A percentile compares a stretch with the other conserved stretches of the same genome.
phyloP scores from a whole-genome alignment of 1,140 invertebrate genomes.

The Pogonomyrmex californicus region DNA sequence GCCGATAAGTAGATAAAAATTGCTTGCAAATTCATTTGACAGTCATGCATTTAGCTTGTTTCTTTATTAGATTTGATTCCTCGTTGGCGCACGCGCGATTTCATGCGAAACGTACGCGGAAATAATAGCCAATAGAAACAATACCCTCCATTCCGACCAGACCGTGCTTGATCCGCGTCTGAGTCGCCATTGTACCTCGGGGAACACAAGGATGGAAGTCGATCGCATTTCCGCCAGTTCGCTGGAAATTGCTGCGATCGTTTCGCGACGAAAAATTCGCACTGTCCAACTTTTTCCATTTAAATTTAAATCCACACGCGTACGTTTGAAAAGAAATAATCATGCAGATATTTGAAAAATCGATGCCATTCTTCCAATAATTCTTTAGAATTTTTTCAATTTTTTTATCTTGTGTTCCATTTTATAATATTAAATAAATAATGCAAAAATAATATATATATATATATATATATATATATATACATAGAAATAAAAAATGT shows the following conservation, averaged over 20 bases:
- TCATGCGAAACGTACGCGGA: constrained; percentile 55
- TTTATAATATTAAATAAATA: too few relatives aligned
- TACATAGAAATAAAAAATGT: not conserved
- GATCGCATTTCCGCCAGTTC: constrained; percentile 46
- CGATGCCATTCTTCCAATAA: constrained; percentile 12
- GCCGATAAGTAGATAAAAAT: not conserved
- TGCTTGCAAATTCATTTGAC: not conserved
- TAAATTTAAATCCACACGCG: constrained; percentile 63
- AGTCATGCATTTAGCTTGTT: not conserved
- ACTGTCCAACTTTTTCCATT: constrained; percentile 59
- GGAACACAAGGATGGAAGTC: constrained; percentile 56
- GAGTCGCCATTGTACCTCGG: constrained; percentile 61
- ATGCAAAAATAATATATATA: not conserved
- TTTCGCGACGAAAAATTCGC: constrained; percentile 43
- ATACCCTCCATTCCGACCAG: constrained; percentile 43
- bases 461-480: too few relatives aligned
- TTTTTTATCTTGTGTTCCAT: not conserved
- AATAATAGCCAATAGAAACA: constrained; percentile 74
- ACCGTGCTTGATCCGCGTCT: constrained; percentile 39
- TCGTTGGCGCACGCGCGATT: constrained; percentile 9
- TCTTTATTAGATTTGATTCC: not conserved
- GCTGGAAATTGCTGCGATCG: constrained; percentile 42
- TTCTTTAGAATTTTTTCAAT: constrained; percentile 7
- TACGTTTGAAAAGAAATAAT: constrained; percentile 45
- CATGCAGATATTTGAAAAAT: not conserved